Percentiles rank a stretch among this genome's conserved stretches.
Conservation (phyloP, 2,113 vertebrate species). For the Miniopterus natalensis region DNA sequence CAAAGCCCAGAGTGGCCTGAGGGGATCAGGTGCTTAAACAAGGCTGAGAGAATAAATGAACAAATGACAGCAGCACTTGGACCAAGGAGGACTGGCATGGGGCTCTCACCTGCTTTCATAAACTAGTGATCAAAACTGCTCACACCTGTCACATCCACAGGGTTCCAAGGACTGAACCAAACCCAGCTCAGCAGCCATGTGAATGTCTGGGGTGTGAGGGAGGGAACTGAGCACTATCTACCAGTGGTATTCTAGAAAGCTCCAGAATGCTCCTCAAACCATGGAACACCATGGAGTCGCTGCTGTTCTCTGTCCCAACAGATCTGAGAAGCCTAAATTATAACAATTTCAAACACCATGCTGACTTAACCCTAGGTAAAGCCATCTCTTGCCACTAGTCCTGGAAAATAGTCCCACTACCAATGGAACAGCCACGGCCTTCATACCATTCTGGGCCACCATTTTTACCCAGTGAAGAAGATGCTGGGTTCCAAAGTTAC, state of each 20-base stretch:
- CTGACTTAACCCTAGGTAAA: neutral
- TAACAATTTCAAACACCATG: neutral
- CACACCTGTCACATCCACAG: neutral
- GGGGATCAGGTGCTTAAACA: neutral
- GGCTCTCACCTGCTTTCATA: neutral
- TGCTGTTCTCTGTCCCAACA: neutral
- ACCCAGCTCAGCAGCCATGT: neutral
- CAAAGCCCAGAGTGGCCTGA: neutral
- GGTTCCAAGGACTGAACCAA: neutral
- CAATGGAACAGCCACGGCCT: neutral
- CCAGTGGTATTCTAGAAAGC: neutral
- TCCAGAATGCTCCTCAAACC: neutral
- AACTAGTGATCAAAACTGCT: neutral
- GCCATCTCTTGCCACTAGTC: neutral
- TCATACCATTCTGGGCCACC: neutral
- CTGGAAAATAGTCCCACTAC: neutral
- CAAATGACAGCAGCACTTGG: accelerated
- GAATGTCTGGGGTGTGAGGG: neutral
- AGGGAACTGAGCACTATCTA: neutral
- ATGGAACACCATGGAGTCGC: neutral
- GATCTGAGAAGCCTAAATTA: neutral
- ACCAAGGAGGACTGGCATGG: accelerated
- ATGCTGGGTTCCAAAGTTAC: neutral
- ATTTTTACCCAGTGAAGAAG: neutral
- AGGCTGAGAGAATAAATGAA: neutral